Evolutionary conservation across 92 coral and sea anemone species (phyloP), one percentile per base, ranked within the genome.

Genomic region (Hydrozoanthus gracilis): DNA sequence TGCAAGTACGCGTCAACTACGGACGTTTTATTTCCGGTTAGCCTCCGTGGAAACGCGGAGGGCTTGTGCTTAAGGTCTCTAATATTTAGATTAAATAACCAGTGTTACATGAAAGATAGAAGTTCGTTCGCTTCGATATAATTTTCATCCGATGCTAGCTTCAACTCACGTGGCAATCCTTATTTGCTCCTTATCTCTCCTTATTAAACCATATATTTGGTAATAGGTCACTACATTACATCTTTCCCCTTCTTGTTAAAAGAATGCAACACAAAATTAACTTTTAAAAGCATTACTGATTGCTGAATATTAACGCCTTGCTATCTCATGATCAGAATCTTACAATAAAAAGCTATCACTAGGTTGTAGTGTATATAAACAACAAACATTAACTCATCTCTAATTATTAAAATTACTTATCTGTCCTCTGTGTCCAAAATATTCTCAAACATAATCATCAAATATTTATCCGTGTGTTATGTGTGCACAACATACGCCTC

Each of bases 321-420:
- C 27, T 8, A 64, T 64, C 7, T 64, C 70, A 64, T 64, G 70
- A 64, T 64, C 70, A 64, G 70, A 64, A 64, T 35, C 70, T 64
- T 64, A 64, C 3, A 35, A 15, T 15, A 64, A 15, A 64, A 8
- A 64, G 18, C 70, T 64, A 17, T 64, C 70, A 64, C 70, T 64
- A 64, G 70, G 18, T 64, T 64, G 18, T 64, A 64, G 18, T 15
- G 15, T 14, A 15, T 18, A 64, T 64, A 64, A 64, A 64, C 70
- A 64, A 64, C 70, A 4, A 64, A 56, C 15, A 13, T 56, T 64
- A 64, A 14, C 39, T 27, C 39, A 27, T 27, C 39, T 27, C 39
- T n/a, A 27, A 27, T 27, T 27, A 27, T 27, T 27, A 27, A 27
- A 27, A 27, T 27, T 27, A 27, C 39, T 0, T 27, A 27, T 27